These are phyloP conservation scores for Caenorhabditis doughertyi DNA, from an alignment of 2,888 invertebrate species.

Conservation along the genomic window DNA sequence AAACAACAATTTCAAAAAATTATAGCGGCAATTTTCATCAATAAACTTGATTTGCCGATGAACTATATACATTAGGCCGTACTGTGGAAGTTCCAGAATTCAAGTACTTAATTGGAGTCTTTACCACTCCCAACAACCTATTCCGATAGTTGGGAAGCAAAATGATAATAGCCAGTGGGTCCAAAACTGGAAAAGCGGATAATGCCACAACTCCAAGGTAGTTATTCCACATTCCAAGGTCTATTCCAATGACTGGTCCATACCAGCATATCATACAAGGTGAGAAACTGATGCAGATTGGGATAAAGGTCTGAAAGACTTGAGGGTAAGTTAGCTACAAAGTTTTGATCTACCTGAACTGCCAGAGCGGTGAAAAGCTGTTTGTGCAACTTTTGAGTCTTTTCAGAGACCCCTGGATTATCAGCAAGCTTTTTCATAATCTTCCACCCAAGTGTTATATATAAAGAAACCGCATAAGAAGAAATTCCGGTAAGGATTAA, in stretches of 20 bases:
- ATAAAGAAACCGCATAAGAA: slow-evolving; percentile 50
- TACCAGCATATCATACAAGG: slow-evolving; percentile 60
- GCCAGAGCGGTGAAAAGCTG: slow-evolving; percentile 55
- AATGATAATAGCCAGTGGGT: slow-evolving; percentile 55
- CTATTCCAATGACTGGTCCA: slow-evolving; percentile 43
- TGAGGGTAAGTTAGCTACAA: no score
- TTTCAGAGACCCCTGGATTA: slow-evolving; percentile 44
- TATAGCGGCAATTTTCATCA: no score
- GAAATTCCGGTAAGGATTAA: slow-evolving; percentile 52
- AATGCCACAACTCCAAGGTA: slow-evolving; percentile 54
- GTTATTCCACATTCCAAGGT: slow-evolving; percentile 61
- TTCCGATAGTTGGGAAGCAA: slow-evolving; percentile 55
- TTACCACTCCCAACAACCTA: slow-evolving; percentile 28
- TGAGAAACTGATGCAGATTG: slow-evolving; percentile 54
- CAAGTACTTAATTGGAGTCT: slow-evolving; percentile 20
- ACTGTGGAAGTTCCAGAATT: slow-evolving; percentile 16
- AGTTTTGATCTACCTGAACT: slow-evolving; percentile 12
- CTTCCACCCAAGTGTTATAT: slow-evolving; percentile 42
- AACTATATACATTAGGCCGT: slow-evolving; percentile 13
- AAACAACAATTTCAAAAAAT: not conserved
- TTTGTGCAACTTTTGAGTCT: slow-evolving; percentile 44
- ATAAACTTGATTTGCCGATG: slow-evolving; percentile 36
- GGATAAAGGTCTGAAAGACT: slow-evolving; percentile 54
- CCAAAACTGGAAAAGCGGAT: slow-evolving; percentile 57
- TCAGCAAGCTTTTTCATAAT: slow-evolving; percentile 54